These are phyloP conservation scores for Lagria hirta DNA, from an alignment of 2,888 invertebrate species.

Conservation along the genomic window DNA sequence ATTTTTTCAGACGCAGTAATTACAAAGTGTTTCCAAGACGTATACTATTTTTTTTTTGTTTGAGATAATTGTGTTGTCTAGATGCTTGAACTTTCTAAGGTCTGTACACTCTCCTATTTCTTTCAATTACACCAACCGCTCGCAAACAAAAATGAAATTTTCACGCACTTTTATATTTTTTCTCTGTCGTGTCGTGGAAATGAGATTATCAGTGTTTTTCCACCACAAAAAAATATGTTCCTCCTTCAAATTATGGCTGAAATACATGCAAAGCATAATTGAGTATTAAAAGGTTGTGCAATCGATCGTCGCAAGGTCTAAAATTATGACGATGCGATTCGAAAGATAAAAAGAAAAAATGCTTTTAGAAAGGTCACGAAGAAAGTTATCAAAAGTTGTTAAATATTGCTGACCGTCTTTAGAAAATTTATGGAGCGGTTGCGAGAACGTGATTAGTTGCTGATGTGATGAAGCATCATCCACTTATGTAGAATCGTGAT, in stretches of 20 bases:
- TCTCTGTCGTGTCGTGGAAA: too few relatives aligned
- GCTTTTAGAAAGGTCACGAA: conserved; percentile 11
- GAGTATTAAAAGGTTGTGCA: conserved; percentile 20
- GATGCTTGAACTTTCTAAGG: too few relatives aligned
- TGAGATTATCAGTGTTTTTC: conserved; percentile 5
- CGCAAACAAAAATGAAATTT: conserved; percentile 7
- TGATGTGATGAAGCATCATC: too few relatives aligned
- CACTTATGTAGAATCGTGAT: too few relatives aligned
- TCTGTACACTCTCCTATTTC: too few relatives aligned
- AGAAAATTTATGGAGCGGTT: too few relatives aligned
- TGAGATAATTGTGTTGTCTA: too few relatives aligned
- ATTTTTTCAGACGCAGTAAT: too few relatives aligned
- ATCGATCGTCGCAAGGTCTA: conserved; percentile 16
- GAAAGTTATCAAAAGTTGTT: conserved; percentile 7
- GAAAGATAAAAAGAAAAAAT: conserved; percentile 11
- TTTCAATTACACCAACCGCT: too few relatives aligned
- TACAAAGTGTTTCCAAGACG: too few relatives aligned
- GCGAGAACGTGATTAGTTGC: too few relatives aligned
- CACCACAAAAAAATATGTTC: neutral
- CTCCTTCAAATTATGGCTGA: conserved; percentile 1
- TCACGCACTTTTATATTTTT: conserved; percentile 3
- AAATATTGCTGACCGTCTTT: conserved; percentile 3
- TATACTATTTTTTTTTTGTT: too few relatives aligned
- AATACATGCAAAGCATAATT: conserved; percentile 13
- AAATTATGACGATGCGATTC: conserved; percentile 19